These are phyloP conservation scores for Marronus borbonicus DNA, from an alignment of 2,888 invertebrate species.

Conservation along the genomic window DNA sequence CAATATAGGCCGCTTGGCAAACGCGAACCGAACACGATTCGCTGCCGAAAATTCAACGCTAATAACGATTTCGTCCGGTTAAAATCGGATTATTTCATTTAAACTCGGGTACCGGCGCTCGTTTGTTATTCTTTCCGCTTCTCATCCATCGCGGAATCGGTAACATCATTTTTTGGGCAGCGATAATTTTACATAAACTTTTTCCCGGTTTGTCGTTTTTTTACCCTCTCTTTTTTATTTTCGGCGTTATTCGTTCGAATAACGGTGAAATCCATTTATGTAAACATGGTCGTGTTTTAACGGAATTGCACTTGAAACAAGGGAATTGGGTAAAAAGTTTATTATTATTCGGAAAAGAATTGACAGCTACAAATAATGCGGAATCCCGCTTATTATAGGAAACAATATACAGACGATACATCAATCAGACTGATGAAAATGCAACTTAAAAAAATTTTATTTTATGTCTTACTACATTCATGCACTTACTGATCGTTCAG, in stretches of 20 bases:
- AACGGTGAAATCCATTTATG: neutral
- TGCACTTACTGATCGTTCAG: too few species aligned
- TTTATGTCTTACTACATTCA: too few species aligned
- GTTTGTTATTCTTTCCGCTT: constrained; percentile 23
- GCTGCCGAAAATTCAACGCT: constrained; percentile 13
- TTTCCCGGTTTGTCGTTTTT: neutral
- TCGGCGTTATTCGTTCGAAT: neutral
- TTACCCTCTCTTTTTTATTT: neutral
- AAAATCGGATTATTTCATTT: constrained; percentile 35
- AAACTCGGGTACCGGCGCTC: neutral
- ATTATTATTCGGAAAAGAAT: too few species aligned
- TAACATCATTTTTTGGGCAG: constrained; percentile 11
- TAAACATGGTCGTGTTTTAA: too few species aligned
- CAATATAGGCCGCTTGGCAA: neutral
- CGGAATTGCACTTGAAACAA: too few species aligned
- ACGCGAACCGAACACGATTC: neutral
- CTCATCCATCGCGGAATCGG: neutral
- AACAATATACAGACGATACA: too few species aligned
- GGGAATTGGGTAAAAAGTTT: too few species aligned
- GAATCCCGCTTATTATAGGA: too few species aligned
- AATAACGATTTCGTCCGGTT: constrained; percentile 22
- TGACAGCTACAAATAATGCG: too few species aligned
- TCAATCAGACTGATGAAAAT: too few species aligned
- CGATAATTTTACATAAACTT: constrained; percentile 18
- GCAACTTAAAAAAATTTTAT: too few species aligned